Evolutionary conservation across 2,888 invertebrate species (phyloP).

Genomic region (Hirtodrosophila trivittata): DNA sequence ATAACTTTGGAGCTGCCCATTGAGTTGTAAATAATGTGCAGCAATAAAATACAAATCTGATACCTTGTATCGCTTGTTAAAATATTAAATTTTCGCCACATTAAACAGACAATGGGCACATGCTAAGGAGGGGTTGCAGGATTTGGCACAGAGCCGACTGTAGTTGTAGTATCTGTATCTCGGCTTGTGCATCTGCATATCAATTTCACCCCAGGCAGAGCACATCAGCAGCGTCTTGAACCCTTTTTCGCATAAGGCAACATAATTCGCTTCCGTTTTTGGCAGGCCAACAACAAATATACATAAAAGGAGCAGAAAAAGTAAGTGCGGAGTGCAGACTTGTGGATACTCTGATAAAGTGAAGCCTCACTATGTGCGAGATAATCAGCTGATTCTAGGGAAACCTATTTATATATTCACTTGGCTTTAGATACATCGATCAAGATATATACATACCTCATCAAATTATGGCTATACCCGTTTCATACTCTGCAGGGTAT

Average conservation of each 20-base stretch:
- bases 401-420: too few relatives aligned
- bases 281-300: slow-evolving; percentile 33
- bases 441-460: too few relatives aligned
- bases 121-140: background rate
- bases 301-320: background rate
- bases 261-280: slow-evolving; percentile 71
- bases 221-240: slow-evolving; percentile 36
- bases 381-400: too few relatives aligned
- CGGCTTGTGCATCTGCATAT: slow-evolving; percentile 47
- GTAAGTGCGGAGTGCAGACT: background rate
- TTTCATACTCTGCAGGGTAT: background rate
- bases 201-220: slow-evolving; percentile 54
- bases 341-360: background rate
- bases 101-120: slow-evolving; percentile 32
- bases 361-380: too few relatives aligned
- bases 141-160: slow-evolving; percentile 1
- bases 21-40: slow-evolving; percentile 52
- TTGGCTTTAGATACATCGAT: too few relatives aligned
- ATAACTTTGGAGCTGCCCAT: slow-evolving; percentile 44
- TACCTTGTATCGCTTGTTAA: slow-evolving; percentile 54
- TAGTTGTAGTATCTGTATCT: slow-evolving; percentile 18
- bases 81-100: slow-evolving; percentile 63
- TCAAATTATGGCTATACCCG: background rate
- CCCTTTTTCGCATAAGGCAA: slow-evolving; percentile 60
- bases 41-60: slow-evolving; percentile 40